A percentile compares a stretch with the other conserved stretches of the same genome.
Evolutionary conservation across 2,113 vertebrate species (phyloP).

Genomic region (Gymnobelideus leadbeateri): DNA sequence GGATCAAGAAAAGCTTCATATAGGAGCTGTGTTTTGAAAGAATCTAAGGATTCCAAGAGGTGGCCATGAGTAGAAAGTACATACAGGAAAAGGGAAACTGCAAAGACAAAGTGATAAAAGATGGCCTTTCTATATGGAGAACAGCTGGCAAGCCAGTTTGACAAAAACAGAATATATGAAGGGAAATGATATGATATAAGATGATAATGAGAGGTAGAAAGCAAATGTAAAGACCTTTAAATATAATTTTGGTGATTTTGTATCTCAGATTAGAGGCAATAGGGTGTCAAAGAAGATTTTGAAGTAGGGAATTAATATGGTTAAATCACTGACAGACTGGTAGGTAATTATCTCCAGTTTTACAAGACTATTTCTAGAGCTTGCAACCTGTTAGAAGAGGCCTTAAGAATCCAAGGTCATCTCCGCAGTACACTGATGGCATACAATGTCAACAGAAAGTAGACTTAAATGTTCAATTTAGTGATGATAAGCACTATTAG

Average conservation of each 20-base stretch:
- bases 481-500: constrained; percentile 11
- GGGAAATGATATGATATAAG: not conserved
- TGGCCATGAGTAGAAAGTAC: too few species aligned
- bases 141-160: not conserved
- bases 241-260: not conserved
- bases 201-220: not conserved
- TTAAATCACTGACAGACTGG: not conserved
- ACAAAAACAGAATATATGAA: not conserved
- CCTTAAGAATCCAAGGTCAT: not conserved
- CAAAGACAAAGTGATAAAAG: not conserved
- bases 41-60: not conserved
- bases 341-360: not conserved
- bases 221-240: not conserved
- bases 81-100: not conserved
- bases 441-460: not conserved
- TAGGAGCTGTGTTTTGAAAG: not conserved
- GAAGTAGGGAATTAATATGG: not conserved
- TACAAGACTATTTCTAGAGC: not conserved
- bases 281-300: not conserved
- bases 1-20: not conserved
- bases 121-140: not conserved
- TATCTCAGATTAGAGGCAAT: not conserved
- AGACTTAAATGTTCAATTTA: not conserved
- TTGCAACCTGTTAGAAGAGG: not conserved
- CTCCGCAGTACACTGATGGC: not conserved